A percentile compares a stretch with the other conserved stretches of the same genome.
phyloP scores from a whole-genome alignment of 2,113 vertebrate species.

The Rhinopomastus cyanomelas region DNA sequence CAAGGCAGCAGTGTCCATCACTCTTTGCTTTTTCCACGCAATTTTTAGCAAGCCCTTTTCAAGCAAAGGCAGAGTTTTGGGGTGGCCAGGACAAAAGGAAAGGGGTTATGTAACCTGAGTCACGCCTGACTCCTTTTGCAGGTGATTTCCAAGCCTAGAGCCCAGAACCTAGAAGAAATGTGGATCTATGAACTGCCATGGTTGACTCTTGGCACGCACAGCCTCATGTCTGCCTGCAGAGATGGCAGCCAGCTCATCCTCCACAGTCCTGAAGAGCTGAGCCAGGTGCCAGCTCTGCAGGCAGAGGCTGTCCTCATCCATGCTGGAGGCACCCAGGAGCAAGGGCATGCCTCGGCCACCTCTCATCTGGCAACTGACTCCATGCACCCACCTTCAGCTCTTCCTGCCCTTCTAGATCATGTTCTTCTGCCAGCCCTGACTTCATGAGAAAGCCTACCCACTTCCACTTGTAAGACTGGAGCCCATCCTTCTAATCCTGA shows the following conservation, averaged over 20 bases:
- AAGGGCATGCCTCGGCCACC: not conserved
- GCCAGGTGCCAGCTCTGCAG: not conserved
- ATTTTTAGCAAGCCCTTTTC: not conserved
- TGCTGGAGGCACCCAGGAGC: not conserved
- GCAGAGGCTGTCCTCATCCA: accelerated
- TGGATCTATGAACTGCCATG: not conserved
- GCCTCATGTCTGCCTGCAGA: not conserved
- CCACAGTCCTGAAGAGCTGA: not conserved
- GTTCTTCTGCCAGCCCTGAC: not conserved
- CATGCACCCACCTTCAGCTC: not conserved
- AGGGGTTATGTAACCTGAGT: not conserved
- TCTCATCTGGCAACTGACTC: not conserved
- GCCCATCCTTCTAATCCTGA: accelerated
- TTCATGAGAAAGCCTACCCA: accelerated
- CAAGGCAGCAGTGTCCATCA: not conserved
- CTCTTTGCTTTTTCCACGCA: not conserved
- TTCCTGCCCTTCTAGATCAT: not conserved
- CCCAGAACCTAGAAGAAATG: accelerated
- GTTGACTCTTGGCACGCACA: not conserved
- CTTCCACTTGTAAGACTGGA: accelerated
- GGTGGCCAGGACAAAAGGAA: not conserved
- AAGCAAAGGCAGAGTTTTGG: not conserved
- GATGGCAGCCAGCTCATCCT: not conserved
- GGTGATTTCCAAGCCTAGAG: not conserved
- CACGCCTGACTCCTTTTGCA: not conserved